Percentiles rank a stretch among this genome's conserved stretches.
Evolutionary conservation across 30 jellyfish, hydroid and myxozoan genomes (phyloP).

Genomic region (Aurelia sp.): DNA sequence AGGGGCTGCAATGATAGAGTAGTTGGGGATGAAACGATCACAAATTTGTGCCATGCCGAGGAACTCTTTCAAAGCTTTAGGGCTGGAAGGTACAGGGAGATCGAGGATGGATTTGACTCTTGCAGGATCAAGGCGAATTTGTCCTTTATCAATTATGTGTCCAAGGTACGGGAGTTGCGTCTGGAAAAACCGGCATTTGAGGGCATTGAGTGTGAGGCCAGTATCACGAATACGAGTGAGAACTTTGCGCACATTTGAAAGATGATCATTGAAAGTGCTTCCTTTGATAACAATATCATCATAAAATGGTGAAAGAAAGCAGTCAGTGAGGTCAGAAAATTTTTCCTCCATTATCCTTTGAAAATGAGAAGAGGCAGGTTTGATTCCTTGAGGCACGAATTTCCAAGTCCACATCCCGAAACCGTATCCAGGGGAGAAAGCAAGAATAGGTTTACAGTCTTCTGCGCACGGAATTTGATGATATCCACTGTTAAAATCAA

Average conservation of each 20-base stretch:
- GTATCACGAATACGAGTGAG: background rate
- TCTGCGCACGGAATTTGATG: conserved; percentile 16
- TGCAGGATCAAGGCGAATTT: background rate
- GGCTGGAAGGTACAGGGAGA: conserved; percentile 2
- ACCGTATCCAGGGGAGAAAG: too few species aligned
- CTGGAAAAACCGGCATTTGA: background rate
- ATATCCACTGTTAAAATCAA: conserved; percentile 36
- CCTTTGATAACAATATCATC: too few species aligned
- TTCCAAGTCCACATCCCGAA: too few species aligned
- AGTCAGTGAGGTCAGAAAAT: too few species aligned
- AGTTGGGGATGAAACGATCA: conserved; percentile 12
- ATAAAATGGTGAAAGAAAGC: too few species aligned
- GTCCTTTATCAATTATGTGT: background rate
- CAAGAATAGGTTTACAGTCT: background rate
- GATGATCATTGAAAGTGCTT: too few species aligned
- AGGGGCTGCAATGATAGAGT: too few species aligned
- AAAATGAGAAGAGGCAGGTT: too few species aligned
- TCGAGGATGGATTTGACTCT: too few species aligned
- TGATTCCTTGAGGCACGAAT: too few species aligned
- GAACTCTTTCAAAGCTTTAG: conserved; percentile 15
- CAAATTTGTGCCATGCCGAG: conserved; percentile 31
- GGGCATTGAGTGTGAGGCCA: conserved; percentile 14
- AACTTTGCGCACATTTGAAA: background rate
- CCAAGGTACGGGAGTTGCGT: background rate
- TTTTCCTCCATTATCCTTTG: too few species aligned